Conservation (phyloP, 2,113 vertebrate genomes). For the Dendrocopos noguchii region DNA sequence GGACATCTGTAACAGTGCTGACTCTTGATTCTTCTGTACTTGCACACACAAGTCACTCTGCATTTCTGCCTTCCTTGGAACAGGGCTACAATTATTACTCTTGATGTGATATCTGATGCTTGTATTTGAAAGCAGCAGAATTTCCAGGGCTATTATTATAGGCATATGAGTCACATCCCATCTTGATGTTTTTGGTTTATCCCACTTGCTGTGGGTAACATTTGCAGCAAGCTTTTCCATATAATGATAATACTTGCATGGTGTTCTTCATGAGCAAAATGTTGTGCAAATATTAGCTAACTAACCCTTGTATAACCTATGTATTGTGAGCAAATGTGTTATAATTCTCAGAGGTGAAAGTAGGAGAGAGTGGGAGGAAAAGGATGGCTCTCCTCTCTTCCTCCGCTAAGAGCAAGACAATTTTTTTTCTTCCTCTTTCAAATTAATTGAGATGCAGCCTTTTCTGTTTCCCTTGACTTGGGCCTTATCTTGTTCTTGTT, state of each 20-base stretch:
- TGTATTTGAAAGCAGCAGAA: constrained; percentile 36
- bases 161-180: constrained; percentile 14
- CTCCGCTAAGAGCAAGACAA: background rate
- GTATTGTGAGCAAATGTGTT: background rate
- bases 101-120: constrained; percentile 10
- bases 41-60: background rate
- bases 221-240: background rate
- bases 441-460: accelerated
- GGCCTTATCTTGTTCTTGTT: background rate
- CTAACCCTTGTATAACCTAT: background rate
- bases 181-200: background rate
- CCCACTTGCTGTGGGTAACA: background rate
- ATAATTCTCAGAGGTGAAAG: background rate
- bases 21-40: background rate
- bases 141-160: constrained; percentile 4
- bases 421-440: background rate
- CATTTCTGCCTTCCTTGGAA: background rate
- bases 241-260: background rate
- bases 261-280: background rate
- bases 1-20: background rate
- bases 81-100: constrained; percentile 31
- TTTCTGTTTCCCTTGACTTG: background rate
- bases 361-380: background rate
- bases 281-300: background rate
- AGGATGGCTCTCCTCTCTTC: background rate